phyloP scores from a whole-genome alignment of 2,888 invertebrate species.

The Synergus itoensis region DNA sequence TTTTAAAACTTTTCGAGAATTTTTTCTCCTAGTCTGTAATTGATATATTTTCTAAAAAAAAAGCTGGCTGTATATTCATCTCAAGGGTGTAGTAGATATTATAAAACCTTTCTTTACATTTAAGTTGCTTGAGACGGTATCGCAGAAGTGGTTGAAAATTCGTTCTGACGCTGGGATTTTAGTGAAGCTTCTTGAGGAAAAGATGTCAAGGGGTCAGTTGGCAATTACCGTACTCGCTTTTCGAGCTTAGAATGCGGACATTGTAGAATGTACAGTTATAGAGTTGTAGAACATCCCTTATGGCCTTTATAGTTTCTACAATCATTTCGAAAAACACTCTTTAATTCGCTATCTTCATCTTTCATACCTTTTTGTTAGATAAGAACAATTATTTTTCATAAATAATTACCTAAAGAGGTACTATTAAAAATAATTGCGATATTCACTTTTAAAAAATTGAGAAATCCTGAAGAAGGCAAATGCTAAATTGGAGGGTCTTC shows the following conservation, averaged over 20 bases:
- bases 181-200: constrained; percentile 16
- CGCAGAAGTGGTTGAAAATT: background rate
- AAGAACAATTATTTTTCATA: too few relatives aligned
- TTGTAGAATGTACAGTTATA: too few relatives aligned
- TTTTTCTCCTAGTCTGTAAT: too few relatives aligned
- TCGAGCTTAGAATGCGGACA: too few relatives aligned
- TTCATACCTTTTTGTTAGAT: background rate
- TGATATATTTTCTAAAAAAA: too few relatives aligned
- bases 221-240: too few relatives aligned
- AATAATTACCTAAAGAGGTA: too few relatives aligned
- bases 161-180: constrained; percentile 9
- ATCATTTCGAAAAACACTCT: background rate
- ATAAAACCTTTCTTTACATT: background rate
- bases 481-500: constrained; percentile 11
- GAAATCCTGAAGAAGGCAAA: background rate
- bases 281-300: too few relatives aligned
- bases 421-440: background rate
- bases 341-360: background rate
- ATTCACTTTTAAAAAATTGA: constrained; percentile 3
- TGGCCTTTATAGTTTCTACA: too few relatives aligned
- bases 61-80: too few relatives aligned
- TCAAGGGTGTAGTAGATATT: background rate
- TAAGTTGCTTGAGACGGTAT: constrained; percentile 1
- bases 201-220: constrained; percentile 21
- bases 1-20: too few relatives aligned